Conservation (phyloP, 2,888 invertebrate genomes). For the Anarsia innoxiella region DNA sequence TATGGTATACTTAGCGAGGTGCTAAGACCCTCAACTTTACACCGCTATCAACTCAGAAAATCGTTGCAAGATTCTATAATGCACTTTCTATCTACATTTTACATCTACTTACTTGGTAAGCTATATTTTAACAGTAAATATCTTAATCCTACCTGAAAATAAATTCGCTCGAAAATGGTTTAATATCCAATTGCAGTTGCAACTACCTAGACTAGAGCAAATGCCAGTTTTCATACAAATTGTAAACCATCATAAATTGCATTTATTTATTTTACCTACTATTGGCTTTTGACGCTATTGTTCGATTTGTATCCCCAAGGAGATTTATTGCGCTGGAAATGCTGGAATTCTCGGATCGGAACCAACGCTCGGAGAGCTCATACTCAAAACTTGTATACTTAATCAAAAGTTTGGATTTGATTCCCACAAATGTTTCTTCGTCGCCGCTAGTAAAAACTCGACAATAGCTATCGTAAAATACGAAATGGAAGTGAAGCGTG, state of each 20-base stretch:
- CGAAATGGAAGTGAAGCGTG: constrained; percentile 28
- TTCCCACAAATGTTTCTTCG: background rate
- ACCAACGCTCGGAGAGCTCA: constrained; percentile 1
- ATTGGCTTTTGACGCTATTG: constrained; percentile 5
- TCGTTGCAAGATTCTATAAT: no score
- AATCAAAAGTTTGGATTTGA: constrained; percentile 6
- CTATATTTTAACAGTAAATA: no score
- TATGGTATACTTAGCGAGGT: constrained; percentile 43
- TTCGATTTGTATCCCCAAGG: constrained; percentile 1
- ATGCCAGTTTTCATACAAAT: no score
- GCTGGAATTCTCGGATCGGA: constrained; percentile 2
- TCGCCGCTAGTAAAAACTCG: constrained; percentile 25
- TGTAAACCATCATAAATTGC: no score
- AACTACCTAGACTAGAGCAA: no score
- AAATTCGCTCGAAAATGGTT: no score
- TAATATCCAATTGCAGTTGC: background rate
- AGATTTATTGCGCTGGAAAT: constrained; percentile 5
- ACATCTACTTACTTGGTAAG: no score
- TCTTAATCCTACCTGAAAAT: no score
- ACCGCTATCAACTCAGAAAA: constrained; percentile 19
- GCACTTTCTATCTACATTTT: no score
- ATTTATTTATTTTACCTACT: background rate
- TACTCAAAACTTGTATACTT: constrained; percentile 3
- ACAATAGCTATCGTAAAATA: constrained; percentile 32
- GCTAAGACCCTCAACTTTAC: constrained; percentile 42